phyloP scores from a whole-genome alignment of 2,888 invertebrate genomes.

The Drosophila fungiperda region DNA sequence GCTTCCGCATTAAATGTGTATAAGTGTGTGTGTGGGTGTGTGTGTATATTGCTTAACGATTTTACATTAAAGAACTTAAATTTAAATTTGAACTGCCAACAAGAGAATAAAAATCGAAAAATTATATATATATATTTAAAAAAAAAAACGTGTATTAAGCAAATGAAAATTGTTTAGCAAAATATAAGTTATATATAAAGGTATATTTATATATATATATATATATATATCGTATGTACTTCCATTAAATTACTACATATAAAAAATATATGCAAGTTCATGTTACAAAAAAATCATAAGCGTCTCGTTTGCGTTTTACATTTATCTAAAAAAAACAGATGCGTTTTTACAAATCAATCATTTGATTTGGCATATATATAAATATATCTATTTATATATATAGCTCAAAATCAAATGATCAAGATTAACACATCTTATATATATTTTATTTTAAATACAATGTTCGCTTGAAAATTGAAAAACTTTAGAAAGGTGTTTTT shows the following conservation, averaged over 20 bases:
- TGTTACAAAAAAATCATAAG: conserved; percentile 71
- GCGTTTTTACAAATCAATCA: conserved; percentile 19
- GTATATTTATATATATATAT: conserved; percentile 10
- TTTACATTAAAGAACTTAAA: conserved; percentile 44
- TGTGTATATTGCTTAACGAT: conserved; percentile 54
- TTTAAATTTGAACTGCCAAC: conserved; percentile 66
- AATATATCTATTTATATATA: background rate
- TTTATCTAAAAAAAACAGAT: conserved; percentile 26
- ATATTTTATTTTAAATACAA: conserved; percentile 6
- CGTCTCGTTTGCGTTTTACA: conserved; percentile 76
- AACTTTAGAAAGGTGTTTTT: background rate
- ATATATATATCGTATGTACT: conserved; percentile 22
- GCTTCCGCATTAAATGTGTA: conserved; percentile 60
- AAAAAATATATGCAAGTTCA: conserved; percentile 52
- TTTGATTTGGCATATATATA: conserved; percentile 6
- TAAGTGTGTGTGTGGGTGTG: conserved; percentile 19
- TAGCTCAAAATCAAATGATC: conserved; percentile 18
- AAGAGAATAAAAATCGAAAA: conserved; percentile 40
- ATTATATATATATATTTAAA: conserved; percentile 12
- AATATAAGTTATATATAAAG: conserved; percentile 36
- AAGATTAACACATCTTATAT: conserved; percentile 2
- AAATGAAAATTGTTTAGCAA: conserved; percentile 29
- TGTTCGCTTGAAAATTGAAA: background rate
- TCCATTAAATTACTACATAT: conserved; percentile 57
- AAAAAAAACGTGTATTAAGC: conserved; percentile 31